These are phyloP conservation scores for Parnassius apollo DNA, from an alignment of 2,888 invertebrate genomes.

Conservation along the genomic window DNA sequence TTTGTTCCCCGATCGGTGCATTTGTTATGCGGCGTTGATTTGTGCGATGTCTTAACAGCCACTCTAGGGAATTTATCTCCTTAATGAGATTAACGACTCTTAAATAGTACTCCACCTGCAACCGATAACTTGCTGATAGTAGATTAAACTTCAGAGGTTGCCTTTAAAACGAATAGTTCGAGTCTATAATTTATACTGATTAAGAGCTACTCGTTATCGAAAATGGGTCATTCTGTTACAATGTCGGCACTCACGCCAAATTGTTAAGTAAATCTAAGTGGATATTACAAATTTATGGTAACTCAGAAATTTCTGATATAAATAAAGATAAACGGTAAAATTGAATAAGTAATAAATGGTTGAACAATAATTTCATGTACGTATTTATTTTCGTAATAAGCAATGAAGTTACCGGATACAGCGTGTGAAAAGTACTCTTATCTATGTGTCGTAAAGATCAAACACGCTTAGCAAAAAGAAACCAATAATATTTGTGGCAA, in stretches of 20 bases:
- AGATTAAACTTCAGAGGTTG: slow-evolving; percentile 10
- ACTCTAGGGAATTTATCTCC: slow-evolving; percentile 38
- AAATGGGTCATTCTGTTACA: slow-evolving; percentile 25
- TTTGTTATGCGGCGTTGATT: slow-evolving; percentile 73
- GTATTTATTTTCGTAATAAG: slow-evolving; percentile 6
- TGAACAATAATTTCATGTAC: slow-evolving; percentile 22
- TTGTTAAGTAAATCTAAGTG: slow-evolving; percentile 21
- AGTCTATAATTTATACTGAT: slow-evolving; percentile 22
- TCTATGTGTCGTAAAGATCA: not conserved
- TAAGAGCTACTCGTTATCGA: slow-evolving; percentile 20
- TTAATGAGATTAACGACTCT: slow-evolving; percentile 40
- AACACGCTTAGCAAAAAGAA: slow-evolving; percentile 13
- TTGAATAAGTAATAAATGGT: slow-evolving; percentile 23
- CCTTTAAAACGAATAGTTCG: slow-evolving; percentile 9
- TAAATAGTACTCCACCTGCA: slow-evolving; percentile 36
- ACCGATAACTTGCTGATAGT: slow-evolving; percentile 28
- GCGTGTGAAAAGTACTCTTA: slow-evolving; percentile 4
- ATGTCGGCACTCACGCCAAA: slow-evolving; percentile 18
- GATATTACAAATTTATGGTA: slow-evolving; percentile 14
- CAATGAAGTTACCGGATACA: not conserved
- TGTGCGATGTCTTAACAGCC: slow-evolving; percentile 71
- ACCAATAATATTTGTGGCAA: slow-evolving; percentile 34
- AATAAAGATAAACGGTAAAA: slow-evolving; percentile 16
- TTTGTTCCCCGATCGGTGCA: slow-evolving; percentile 75
- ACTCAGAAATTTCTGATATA: slow-evolving; percentile 9